Percentiles rank a stretch among this genome's conserved stretches.
Conservation (phyloP, 2,797 vertebrate species). For the Coracias cyanogaster region DNA sequence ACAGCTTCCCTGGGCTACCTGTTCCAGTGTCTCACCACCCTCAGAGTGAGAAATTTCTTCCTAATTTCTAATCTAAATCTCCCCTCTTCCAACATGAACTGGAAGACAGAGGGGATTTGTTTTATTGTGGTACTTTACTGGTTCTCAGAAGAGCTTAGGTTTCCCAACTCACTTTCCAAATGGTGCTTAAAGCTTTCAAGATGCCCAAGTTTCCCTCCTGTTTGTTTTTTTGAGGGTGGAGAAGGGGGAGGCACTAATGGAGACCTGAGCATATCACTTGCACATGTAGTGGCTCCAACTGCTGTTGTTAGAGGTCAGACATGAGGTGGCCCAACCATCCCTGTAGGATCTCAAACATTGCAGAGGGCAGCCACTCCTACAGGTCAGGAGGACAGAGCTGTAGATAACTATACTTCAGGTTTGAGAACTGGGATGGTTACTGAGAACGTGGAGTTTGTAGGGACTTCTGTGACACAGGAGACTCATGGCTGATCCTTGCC, state of each 20-base stretch:
- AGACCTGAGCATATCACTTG: accelerated
- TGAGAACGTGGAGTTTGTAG: not conserved
- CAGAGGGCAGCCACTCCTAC: not conserved
- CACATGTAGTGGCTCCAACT: accelerated
- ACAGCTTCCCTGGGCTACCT: too few species aligned
- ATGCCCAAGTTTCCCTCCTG: not conserved
- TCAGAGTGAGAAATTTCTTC: too few species aligned
- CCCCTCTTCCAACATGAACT: too few species aligned
- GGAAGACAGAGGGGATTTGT: not conserved
- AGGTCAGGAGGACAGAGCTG: not conserved
- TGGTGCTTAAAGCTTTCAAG: not conserved
- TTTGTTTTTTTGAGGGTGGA: not conserved
- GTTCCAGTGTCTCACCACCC: too few species aligned
- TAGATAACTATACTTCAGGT: not conserved
- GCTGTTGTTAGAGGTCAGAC: not conserved
- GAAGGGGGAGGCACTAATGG: not conserved
- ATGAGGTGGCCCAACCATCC: not conserved
- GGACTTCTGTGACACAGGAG: not conserved
- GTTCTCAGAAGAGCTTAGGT: not conserved
- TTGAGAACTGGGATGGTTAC: not conserved
- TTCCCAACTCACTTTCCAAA: accelerated
- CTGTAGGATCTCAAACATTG: not conserved
- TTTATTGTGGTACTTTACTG: not conserved
- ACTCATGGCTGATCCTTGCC: not conserved
- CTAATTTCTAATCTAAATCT: too few species aligned